A percentile compares a stretch with the other conserved stretches of the same genome.
phyloP scores from a whole-genome alignment of 2,888 invertebrate species.

The Notocelia uddmanniana region DNA sequence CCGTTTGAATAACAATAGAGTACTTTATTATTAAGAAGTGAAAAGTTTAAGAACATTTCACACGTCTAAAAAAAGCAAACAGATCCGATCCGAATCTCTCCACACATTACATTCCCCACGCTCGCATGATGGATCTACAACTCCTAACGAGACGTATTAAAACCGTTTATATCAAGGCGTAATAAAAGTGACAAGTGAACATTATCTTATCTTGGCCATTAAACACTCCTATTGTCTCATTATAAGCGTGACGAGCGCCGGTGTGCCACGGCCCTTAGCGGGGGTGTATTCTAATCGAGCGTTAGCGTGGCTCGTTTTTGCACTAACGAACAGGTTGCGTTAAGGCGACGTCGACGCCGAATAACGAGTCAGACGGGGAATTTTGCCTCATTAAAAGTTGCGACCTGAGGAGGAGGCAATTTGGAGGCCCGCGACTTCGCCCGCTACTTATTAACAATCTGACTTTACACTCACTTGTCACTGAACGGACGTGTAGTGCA shows the following conservation, averaged over 20 bases:
- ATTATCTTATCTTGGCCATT: slow-evolving; percentile 29
- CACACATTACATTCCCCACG: slow-evolving; percentile 15
- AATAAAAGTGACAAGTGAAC: slow-evolving; percentile 34
- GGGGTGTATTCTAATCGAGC: slow-evolving; percentile 85
- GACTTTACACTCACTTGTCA: slow-evolving; percentile 61
- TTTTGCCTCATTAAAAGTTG: slow-evolving; percentile 86
- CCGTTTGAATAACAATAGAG: no score
- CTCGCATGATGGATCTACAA: slow-evolving; percentile 16
- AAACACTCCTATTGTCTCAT: slow-evolving; percentile 31
- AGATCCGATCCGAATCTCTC: slow-evolving; percentile 3
- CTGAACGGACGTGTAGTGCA: slow-evolving; percentile 46
- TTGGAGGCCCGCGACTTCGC: slow-evolving; percentile 75
- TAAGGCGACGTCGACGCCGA: slow-evolving; percentile 77
- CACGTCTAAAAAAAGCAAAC: not conserved
- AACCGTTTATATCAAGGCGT: slow-evolving; percentile 28
- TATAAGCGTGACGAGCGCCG: slow-evolving; percentile 36
- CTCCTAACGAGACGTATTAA: slow-evolving; percentile 27
- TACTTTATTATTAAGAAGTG: no score
- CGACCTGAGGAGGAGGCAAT: slow-evolving; percentile 83
- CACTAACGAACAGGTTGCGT: slow-evolving; percentile 85
- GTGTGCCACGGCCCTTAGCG: slow-evolving; percentile 63
- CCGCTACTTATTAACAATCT: slow-evolving; percentile 77
- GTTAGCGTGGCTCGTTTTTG: slow-evolving; percentile 84
- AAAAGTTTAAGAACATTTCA: no score
- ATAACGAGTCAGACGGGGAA: slow-evolving; percentile 76